phyloP scores from a whole-genome alignment of 2,888 invertebrate species.

The Junonia oenone region DNA sequence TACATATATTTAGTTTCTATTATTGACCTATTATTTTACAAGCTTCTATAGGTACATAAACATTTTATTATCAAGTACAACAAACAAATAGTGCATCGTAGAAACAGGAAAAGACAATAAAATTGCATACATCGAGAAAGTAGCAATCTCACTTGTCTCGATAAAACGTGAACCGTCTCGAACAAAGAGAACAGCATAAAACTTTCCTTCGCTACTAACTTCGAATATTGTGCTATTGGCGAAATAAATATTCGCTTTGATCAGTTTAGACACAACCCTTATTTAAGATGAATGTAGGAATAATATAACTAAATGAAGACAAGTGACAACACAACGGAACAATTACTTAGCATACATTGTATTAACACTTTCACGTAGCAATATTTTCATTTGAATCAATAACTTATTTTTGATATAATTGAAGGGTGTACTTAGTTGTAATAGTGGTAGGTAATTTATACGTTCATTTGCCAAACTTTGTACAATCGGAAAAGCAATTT shows the following conservation, averaged over 20 bases:
- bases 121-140: constrained; percentile 5
- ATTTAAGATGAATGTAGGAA: too few species aligned
- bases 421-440: neutral
- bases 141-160: constrained; percentile 11
- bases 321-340: too few species aligned
- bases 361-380: neutral
- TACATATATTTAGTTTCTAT: neutral
- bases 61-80: neutral
- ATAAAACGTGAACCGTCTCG: constrained; percentile 3
- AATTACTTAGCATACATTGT: too few species aligned
- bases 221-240: neutral
- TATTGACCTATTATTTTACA: too few species aligned
- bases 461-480: constrained; percentile 2
- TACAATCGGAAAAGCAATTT: constrained; percentile 18
- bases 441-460: constrained; percentile 14
- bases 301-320: too few species aligned
- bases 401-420: neutral
- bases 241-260: neutral
- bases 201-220: constrained; percentile 7
- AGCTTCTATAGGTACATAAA: neutral
- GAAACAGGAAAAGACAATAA: neutral
- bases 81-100: constrained; percentile 6
- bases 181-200: constrained; percentile 8
- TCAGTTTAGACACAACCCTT: neutral
- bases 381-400: neutral